Evolutionary conservation across 2,888 invertebrate species (phyloP).

Genomic region (Plebejus argus): DNA sequence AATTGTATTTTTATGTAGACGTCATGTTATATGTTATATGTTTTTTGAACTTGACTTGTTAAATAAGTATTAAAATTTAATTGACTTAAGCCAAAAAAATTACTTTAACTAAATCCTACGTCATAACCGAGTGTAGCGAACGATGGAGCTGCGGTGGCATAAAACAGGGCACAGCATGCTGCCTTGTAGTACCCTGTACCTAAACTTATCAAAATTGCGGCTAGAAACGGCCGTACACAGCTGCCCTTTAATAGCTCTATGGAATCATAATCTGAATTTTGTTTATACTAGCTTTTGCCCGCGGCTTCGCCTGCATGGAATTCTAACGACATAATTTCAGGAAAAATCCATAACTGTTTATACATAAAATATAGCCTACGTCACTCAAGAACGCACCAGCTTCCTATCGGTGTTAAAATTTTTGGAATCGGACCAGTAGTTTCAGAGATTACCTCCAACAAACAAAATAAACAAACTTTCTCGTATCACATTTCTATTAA

Average conservation of each 20-base stretch:
- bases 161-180: conserved; percentile 22
- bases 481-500: too few species aligned
- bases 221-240: not conserved
- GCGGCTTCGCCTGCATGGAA: too few species aligned
- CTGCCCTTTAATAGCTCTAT: not conserved
- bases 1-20: too few species aligned
- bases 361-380: too few species aligned
- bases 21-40: too few species aligned
- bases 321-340: too few species aligned
- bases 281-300: not conserved
- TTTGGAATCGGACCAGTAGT: too few species aligned
- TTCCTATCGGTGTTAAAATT: too few species aligned
- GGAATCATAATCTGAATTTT: not conserved
- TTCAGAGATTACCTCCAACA: too few species aligned
- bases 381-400: too few species aligned
- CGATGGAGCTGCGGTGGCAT: conserved; percentile 24
- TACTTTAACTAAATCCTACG: not conserved
- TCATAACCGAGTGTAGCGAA: not conserved
- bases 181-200: conserved; percentile 16
- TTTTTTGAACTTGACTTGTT: not conserved
- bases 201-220: conserved; percentile 9
- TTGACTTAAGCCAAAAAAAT: not conserved
- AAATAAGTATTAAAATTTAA: not conserved
- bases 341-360: too few species aligned
- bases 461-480: too few species aligned